Base-by-base conservation (phyloP, 2,797 vertebrate genomes). In the Sorex maritimensis region DNA sequence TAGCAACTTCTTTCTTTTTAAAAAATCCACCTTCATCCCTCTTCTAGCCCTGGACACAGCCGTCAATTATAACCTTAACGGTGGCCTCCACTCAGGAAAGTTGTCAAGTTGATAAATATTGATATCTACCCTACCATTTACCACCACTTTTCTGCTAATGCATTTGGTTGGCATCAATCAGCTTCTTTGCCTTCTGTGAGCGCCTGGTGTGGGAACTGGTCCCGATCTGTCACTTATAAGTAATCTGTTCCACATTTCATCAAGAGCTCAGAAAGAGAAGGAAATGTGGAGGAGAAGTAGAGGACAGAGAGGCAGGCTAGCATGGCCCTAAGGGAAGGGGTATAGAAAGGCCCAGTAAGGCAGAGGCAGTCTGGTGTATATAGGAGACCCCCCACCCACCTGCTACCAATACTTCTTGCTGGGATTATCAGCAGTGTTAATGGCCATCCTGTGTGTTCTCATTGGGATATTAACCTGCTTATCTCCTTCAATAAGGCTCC, bases 401-500 rank as follows among this genome's bases (percentile, higher is more conserved):
- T 26, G 8, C 24, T 12, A 67, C 24, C 28, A 28, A 6, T 13
- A 38, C 44, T 28, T 23, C 28, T 74, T 86, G 24, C 44, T 92
- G 38, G 75, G 71, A 52, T 49, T 68, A 71, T 30, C 68, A 58
- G 71, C 78, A 49, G 21, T 34, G 23, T 73, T 72, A 79, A 46
- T 87, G 77, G 61, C 63, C 4, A 58, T 69, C 1, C 0, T 96
- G 58, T 61, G 58, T 61, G 95, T 96, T 94, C 61, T 97, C 81
- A 95, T 90, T 80, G 21, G 94, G 61, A 94, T 96, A 91, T 93
- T 81, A 65, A 95, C 87, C 82, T 96, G 61, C 74, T 11, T 95
- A 58, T 95, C 96, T 97, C 69, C 95, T 96, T 78, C 78, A 80
- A 91, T 98, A 99, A 98, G 99, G 99, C 80, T 99, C 99, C 81